phyloP scores from a whole-genome alignment of 2,113 vertebrate genomes.

The Macaca fascicularis region DNA sequence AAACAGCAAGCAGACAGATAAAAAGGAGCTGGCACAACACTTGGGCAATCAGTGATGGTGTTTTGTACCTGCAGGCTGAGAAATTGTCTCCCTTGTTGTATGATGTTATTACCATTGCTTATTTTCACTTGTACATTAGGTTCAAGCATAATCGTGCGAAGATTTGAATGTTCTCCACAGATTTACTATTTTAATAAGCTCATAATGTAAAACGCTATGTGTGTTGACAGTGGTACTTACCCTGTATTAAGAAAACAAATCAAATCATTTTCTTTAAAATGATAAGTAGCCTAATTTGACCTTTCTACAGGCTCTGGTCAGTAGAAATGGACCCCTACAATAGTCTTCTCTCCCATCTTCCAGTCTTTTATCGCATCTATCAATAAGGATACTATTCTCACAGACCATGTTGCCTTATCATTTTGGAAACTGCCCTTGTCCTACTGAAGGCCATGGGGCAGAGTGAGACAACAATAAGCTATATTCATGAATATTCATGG shows the following conservation, averaged over 20 bases:
- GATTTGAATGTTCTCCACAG: constrained; percentile 60
- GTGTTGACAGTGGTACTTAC: constrained; percentile 62
- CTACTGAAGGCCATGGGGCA: neutral
- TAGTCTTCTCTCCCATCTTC: neutral
- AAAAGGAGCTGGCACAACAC: constrained; percentile 68
- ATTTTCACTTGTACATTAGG: constrained; percentile 72
- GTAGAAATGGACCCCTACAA: neutral
- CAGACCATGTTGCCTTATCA: neutral
- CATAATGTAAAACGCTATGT: constrained; percentile 62
- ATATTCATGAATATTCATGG: neutral
- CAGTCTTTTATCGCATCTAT: neutral
- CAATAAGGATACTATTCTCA: neutral
- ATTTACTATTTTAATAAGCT: constrained; percentile 77
- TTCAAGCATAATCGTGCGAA: constrained; percentile 70
- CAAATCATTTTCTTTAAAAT: constrained; percentile 60
- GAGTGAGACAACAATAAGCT: neutral
- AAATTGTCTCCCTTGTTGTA: constrained; percentile 73
- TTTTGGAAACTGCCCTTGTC: neutral
- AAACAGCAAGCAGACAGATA: constrained; percentile 77
- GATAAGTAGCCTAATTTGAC: constrained; percentile 52
- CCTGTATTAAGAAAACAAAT: constrained; percentile 69
- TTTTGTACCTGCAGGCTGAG: constrained; percentile 70
- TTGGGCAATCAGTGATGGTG: constrained; percentile 59
- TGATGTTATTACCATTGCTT: constrained; percentile 64
- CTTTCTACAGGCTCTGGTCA: constrained; percentile 5